Evolutionary conservation across 2,113 vertebrate genomes (phyloP).

Genomic region (Bambusicola thoracicus): DNA sequence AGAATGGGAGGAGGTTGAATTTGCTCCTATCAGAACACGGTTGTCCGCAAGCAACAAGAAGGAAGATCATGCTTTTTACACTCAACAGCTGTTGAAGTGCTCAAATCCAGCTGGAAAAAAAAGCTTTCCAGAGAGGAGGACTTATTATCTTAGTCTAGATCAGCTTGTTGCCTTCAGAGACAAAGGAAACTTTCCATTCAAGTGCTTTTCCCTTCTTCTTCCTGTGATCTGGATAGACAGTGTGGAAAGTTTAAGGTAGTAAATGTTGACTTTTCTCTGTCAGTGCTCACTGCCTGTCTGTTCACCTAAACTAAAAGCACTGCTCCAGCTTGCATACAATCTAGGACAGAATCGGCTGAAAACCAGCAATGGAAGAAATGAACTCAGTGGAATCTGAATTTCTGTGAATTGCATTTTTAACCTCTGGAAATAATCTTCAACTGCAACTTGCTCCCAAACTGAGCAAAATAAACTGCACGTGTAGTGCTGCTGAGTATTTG

Average conservation of each 20-base stretch:
- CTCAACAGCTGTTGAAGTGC: slow-evolving; percentile 4
- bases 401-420: background rate
- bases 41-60: slow-evolving; percentile 53
- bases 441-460: background rate
- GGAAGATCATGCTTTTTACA: slow-evolving; percentile 35
- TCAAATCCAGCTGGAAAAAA: slow-evolving; percentile 41
- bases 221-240: background rate
- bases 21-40: slow-evolving; percentile 37
- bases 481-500: background rate
- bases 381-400: background rate
- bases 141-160: background rate
- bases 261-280: slow-evolving; percentile 15
- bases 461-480: background rate
- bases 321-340: background rate
- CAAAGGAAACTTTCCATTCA: slow-evolving; percentile 12
- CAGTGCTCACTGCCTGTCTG: background rate
- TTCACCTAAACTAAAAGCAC: slow-evolving; percentile 20
- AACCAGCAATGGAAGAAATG: background rate
- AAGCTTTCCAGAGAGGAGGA: slow-evolving; percentile 34
- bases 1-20: slow-evolving; percentile 50
- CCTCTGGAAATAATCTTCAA: slow-evolving; percentile 16
- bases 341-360: background rate
- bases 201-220: slow-evolving; percentile 40
- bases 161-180: slow-evolving; percentile 11
- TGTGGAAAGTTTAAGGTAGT: slow-evolving; percentile 35